Evolutionary conservation across 2,113 vertebrate genomes (phyloP).

Genomic region (Dromaius novaehollandiae): DNA sequence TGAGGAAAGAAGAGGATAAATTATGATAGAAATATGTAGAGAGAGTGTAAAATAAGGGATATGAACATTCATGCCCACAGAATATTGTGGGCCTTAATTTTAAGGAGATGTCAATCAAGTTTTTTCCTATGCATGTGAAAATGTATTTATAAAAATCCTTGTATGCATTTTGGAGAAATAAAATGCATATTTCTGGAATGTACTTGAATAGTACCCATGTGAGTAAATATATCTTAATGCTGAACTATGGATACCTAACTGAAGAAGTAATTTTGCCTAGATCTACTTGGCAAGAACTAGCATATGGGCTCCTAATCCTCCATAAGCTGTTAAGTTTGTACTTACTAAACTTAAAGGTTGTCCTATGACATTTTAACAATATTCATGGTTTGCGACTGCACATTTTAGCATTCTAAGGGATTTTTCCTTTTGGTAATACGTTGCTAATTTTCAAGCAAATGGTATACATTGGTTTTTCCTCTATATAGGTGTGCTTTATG

Average conservation of each 20-base stretch:
- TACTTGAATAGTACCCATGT: not conserved
- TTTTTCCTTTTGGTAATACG: not conserved
- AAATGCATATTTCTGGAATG: not conserved
- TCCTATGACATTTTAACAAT: not conserved
- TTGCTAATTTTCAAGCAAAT: not conserved
- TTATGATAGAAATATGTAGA: not conserved
- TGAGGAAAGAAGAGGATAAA: not conserved
- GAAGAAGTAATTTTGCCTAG: not conserved
- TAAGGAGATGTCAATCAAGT: not conserved
- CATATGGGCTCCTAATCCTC: not conserved
- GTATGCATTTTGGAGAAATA: not conserved
- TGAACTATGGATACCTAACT: not conserved
- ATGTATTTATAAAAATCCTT: not conserved
- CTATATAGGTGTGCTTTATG: not conserved
- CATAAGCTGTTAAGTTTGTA: fast-evolving
- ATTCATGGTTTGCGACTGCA: not conserved
- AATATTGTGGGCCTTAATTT: not conserved
- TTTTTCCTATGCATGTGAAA: not conserved
- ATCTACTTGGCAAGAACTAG: not conserved
- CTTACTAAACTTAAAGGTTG: not conserved
- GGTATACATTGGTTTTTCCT: not conserved
- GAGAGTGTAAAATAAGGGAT: not conserved
- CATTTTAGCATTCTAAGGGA: not conserved
- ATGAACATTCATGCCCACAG: not conserved
- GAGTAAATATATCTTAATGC: not conserved